Conservation (phyloP, 2,797 vertebrate species). For the Enoplosus armatus region DNA sequence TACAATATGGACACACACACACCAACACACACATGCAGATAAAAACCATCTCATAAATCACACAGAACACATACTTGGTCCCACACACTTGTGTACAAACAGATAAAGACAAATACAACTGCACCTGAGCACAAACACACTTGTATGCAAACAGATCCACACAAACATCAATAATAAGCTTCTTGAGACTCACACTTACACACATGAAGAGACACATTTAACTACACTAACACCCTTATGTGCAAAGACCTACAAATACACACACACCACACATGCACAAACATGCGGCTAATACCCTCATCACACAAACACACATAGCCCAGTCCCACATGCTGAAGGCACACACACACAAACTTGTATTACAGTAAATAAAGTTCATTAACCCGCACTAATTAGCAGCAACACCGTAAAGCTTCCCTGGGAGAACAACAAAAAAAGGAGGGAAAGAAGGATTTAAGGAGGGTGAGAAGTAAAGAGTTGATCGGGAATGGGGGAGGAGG, state of each 20-base stretch:
- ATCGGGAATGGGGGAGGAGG: constrained; percentile 31
- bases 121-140: constrained; percentile 31
- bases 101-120: constrained; percentile 62
- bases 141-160: constrained; percentile 41
- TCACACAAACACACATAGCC: constrained; percentile 16
- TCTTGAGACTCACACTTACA: constrained; percentile 5
- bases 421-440: constrained; percentile 48
- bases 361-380: constrained; percentile 70
- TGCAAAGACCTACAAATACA: constrained; percentile 23
- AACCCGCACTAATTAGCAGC: constrained; percentile 67
- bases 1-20: constrained; percentile 15
- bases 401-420: constrained; percentile 48
- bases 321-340: neutral
- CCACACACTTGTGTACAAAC: constrained; percentile 45
- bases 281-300: constrained; percentile 36
- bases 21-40: constrained; percentile 50
- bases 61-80: constrained; percentile 39
- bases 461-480: constrained; percentile 41
- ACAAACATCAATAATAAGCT: constrained; percentile 40
- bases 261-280: constrained; percentile 17
- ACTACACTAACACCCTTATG: constrained; percentile 4
- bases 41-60: constrained; percentile 72
- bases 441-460: constrained; percentile 55
- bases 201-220: neutral
- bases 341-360: constrained; percentile 15